Evolutionary conservation across 64 coral and sea anemone genomes (phyloP).

Genomic region (Stylophora pistillata): DNA sequence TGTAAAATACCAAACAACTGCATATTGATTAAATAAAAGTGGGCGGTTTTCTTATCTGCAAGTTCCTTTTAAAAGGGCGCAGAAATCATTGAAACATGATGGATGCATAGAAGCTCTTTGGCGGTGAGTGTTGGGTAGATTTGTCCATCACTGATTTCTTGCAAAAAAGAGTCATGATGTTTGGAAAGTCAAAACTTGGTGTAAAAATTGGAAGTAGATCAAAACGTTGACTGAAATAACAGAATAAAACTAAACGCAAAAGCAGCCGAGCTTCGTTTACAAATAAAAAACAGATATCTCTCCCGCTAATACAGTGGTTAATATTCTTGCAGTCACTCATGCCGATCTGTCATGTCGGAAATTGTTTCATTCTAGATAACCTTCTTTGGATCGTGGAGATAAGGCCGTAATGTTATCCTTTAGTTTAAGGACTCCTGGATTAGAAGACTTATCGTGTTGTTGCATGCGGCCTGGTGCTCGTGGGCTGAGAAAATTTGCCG

Average conservation of each 20-base stretch:
- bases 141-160: background rate
- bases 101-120: background rate
- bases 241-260: background rate
- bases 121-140: background rate
- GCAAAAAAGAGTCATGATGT: background rate
- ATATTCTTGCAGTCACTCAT: background rate
- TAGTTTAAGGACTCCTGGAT: conserved; percentile 10
- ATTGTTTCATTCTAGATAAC: conserved; percentile 5
- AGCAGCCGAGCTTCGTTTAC: background rate
- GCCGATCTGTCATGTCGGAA: conserved; percentile 28
- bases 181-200: background rate
- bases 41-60: background rate
- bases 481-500: background rate
- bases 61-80: background rate
- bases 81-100: background rate
- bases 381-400: conserved; percentile 30
- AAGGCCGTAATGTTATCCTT: conserved; percentile 39
- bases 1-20: background rate
- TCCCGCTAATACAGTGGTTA: background rate
- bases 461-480: background rate
- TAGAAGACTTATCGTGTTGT: conserved; percentile 19
- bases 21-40: background rate
- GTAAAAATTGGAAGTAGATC: background rate
- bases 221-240: background rate
- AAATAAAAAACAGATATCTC: conserved; percentile 1